Evolutionary conservation across 2,888 invertebrate genomes (phyloP).

Genomic region (Eurois occulta): DNA sequence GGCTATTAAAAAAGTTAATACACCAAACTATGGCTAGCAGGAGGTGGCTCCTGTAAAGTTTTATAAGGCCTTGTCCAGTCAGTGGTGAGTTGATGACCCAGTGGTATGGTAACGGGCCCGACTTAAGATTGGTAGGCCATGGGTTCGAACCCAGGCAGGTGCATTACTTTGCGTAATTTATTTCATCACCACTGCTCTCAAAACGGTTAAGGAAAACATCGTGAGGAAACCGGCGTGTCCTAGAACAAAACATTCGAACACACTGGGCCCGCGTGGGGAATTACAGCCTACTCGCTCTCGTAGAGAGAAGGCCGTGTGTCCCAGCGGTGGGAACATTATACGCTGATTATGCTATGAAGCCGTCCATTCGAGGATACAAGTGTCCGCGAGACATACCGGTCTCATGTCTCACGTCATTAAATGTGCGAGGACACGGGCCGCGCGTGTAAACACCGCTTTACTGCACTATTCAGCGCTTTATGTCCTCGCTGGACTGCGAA

Average conservation of each 20-base stretch:
- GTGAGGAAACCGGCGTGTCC: neutral
- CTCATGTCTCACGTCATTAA: slow-evolving; percentile 43
- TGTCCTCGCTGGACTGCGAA: slow-evolving; percentile 29
- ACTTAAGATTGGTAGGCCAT: neutral
- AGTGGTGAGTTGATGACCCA: neutral
- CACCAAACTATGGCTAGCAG: neutral
- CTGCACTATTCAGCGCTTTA: slow-evolving; percentile 48
- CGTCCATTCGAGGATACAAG: neutral
- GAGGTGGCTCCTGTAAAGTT: no score
- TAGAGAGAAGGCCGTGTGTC: neutral
- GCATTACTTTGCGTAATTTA: neutral
- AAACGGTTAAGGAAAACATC: neutral
- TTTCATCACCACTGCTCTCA: neutral
- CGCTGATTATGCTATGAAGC: neutral
- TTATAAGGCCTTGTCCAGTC: neutral
- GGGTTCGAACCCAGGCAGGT: neutral
- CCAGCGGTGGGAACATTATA: neutral
- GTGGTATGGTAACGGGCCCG: neutral
- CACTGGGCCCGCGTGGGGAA: neutral
- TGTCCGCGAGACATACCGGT: slow-evolving; percentile 1
- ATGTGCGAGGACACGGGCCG: slow-evolving; percentile 32
- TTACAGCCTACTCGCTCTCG: no score
- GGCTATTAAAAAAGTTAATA: neutral
- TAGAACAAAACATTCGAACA: neutral
- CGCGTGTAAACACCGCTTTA: slow-evolving; percentile 58